These are phyloP conservation scores for Ianthella basta DNA, from an alignment of 37 sponge, comb jelly and placozoan species.

Conservation along the genomic window DNA sequence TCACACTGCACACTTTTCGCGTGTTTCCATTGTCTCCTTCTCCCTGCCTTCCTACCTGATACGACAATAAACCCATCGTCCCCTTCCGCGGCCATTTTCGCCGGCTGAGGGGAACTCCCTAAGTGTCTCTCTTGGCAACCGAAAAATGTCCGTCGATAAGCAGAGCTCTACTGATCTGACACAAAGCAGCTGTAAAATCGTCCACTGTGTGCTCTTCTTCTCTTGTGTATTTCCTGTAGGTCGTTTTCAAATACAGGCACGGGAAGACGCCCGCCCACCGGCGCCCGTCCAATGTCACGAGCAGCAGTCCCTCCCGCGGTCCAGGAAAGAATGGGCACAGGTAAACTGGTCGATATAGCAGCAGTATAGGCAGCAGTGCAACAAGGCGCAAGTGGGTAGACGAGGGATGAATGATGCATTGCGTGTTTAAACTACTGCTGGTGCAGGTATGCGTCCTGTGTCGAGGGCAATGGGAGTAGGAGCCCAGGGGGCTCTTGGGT, in stretches of 20 bases:
- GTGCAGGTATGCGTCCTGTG: constrained; percentile 27
- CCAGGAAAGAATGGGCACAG: constrained; percentile 9
- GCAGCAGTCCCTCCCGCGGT: neutral
- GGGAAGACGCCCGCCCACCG: constrained; percentile 5
- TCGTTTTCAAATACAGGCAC: neutral
- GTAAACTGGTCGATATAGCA: neutral
- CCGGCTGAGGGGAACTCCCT: too few relatives aligned
- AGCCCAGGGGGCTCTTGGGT: constrained; percentile 35
- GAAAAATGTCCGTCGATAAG: neutral
- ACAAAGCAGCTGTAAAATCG: too few relatives aligned
- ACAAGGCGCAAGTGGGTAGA: too few relatives aligned
- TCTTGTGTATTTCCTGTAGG: neutral
- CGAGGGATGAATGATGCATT: too few relatives aligned
- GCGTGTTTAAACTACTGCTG: neutral
- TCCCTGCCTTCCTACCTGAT: constrained; percentile 14
- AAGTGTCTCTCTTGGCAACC: too few relatives aligned
- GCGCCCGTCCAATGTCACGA: constrained; percentile 6
- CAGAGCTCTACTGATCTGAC: too few relatives aligned
- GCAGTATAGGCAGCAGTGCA: too few relatives aligned
- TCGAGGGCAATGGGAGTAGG: neutral
- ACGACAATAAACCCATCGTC: constrained; percentile 21
- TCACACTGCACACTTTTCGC: too few relatives aligned
- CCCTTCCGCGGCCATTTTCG: neutral
- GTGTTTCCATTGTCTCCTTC: neutral
- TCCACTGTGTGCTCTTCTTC: neutral